These are phyloP conservation scores for Nesometra sesokonis DNA, from an alignment of 35 echinoderm and acorn worm species.

Conservation along the genomic window DNA sequence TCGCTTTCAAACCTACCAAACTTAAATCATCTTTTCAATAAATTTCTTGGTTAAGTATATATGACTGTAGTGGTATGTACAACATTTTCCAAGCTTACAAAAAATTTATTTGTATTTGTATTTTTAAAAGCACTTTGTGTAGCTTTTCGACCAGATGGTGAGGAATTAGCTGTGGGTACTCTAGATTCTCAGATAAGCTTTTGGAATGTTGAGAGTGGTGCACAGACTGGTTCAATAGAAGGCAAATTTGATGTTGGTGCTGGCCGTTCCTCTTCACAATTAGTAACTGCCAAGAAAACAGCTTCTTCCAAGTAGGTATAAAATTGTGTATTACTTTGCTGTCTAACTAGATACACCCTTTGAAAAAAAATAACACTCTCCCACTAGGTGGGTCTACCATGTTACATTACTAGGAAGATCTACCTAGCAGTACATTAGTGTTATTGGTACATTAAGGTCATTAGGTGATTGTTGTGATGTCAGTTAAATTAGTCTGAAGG, in stretches of 20 bases:
- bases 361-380: too few species aligned
- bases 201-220: slow-evolving; percentile 62
- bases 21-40: background rate
- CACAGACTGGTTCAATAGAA: slow-evolving; percentile 75
- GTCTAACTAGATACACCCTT: too few species aligned
- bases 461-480: too few species aligned
- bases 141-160: slow-evolving; percentile 68
- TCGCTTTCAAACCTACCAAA: background rate
- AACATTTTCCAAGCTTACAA: too few species aligned
- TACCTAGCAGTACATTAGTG: too few species aligned
- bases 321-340: background rate
- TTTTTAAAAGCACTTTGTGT: slow-evolving; percentile 46
- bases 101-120: too few species aligned
- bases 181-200: slow-evolving; percentile 92
- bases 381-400: too few species aligned
- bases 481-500: too few species aligned
- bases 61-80: too few species aligned
- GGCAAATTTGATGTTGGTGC: slow-evolving; percentile 63
- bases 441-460: too few species aligned
- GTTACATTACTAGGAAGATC: too few species aligned
- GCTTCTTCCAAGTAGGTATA: slow-evolving; percentile 62
- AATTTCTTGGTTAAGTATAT: too few species aligned
- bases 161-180: slow-evolving; percentile 71
- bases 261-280: slow-evolving; percentile 52
- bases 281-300: slow-evolving; percentile 80